These are phyloP conservation scores for Phataginus tetradactyla DNA, from an alignment of 2,797 vertebrate species.

Conservation along the genomic window DNA sequence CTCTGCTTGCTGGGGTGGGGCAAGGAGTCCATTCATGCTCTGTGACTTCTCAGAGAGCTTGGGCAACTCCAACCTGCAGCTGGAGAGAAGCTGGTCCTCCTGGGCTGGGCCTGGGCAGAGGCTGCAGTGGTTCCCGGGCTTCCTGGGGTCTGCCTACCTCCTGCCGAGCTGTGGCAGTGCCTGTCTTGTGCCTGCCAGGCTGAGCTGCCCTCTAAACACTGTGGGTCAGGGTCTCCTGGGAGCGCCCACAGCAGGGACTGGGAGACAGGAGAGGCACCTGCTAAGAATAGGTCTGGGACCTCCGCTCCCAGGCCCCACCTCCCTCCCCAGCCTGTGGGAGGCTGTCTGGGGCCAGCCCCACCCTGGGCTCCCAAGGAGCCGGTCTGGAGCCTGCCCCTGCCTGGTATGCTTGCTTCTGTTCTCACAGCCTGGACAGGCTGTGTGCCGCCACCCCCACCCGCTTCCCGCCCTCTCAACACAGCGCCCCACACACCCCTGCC, in stretches of 20 bases:
- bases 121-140: neutral
- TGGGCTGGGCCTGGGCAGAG: neutral
- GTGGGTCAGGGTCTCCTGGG: neutral
- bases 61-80: neutral
- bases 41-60: neutral
- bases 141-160: neutral
- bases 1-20: neutral
- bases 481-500: neutral
- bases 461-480: neutral
- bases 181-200: neutral
- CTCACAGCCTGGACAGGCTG: neutral
- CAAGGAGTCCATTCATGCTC: neutral
- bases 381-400: neutral
- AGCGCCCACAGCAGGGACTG: neutral
- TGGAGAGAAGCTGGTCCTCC: neutral
- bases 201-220: neutral
- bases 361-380: neutral
- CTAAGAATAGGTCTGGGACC: neutral
- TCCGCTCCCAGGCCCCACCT: neutral
- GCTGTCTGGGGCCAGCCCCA: neutral
- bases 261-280: neutral
- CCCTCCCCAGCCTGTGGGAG: neutral
- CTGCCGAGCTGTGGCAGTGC: neutral
- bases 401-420: neutral
- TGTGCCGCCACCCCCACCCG: accelerated